phyloP scores from a whole-genome alignment of 2,113 vertebrate genomes.

The Anseranas semipalmata region DNA sequence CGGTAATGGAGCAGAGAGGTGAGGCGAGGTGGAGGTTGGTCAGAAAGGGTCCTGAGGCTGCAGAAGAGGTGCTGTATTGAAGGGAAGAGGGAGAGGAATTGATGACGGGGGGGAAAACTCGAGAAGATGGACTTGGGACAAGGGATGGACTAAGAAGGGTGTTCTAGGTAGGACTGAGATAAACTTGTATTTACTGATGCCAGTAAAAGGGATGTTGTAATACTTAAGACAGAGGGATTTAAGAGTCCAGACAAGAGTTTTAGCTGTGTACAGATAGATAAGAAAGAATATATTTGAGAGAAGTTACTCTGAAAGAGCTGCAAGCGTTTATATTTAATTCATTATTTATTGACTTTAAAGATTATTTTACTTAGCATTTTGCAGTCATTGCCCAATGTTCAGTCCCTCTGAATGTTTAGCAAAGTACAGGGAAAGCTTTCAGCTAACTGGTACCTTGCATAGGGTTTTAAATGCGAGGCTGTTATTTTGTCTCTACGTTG shows the following conservation, averaged over 20 bases:
- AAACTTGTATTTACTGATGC: neutral
- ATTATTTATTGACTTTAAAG: neutral
- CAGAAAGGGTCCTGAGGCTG: neutral
- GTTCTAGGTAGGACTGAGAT: neutral
- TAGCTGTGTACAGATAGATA: neutral
- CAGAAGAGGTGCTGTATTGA: neutral
- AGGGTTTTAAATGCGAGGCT: neutral
- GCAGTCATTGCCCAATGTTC: neutral
- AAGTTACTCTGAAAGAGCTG: neutral
- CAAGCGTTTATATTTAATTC: neutral
- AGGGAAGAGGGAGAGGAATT: neutral
- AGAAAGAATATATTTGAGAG: neutral
- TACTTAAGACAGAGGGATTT: neutral
- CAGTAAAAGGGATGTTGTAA: neutral
- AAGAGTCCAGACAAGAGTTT: neutral
- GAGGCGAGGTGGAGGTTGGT: neutral
- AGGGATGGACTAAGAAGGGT: neutral
- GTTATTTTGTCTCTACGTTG: neutral
- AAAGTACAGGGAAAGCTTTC: neutral
- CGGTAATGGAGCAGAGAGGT: neutral
- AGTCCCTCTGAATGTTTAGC: neutral
- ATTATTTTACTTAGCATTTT: neutral
- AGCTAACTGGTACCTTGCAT: neutral
- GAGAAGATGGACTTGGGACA: neutral
- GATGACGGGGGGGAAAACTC: neutral